These are phyloP conservation scores for Acipenser oxyrinchus DNA, from an alignment of 2,797 vertebrate genomes.

Conservation along the genomic window DNA sequence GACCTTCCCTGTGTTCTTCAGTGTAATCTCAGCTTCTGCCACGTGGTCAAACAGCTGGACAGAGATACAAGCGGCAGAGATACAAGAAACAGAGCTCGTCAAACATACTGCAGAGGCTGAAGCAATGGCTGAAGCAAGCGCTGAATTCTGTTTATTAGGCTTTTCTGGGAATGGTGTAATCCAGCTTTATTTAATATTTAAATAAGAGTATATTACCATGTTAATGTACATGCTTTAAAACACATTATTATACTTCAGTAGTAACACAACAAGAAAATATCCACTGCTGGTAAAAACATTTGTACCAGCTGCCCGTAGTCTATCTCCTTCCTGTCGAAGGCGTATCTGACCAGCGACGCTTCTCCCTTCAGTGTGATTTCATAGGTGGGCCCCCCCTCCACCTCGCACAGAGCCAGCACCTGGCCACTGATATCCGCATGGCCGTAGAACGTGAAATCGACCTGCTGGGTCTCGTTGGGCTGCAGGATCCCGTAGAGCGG, in stretches of 20 bases:
- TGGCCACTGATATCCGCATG: constrained; percentile 51
- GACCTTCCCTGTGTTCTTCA: constrained; percentile 68
- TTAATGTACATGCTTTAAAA: neutral
- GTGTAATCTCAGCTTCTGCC: constrained; percentile 50
- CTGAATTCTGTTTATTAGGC: too few relatives aligned
- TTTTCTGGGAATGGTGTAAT: too few relatives aligned
- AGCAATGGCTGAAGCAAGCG: too few relatives aligned
- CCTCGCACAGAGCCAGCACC: constrained; percentile 59
- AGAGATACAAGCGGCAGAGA: neutral
- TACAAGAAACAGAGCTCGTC: neutral
- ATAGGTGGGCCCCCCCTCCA: constrained; percentile 75
- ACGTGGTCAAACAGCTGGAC: constrained; percentile 64
- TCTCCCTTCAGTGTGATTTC: constrained; percentile 63
- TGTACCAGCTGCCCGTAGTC: constrained; percentile 74
- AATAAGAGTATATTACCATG: neutral
- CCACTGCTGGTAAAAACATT: too few relatives aligned
- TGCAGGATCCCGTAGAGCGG: constrained; percentile 60
- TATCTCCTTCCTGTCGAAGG: constrained; percentile 52
- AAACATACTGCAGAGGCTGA: too few relatives aligned
- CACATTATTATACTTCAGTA: neutral
- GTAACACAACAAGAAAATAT: too few relatives aligned
- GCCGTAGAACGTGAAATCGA: constrained; percentile 73
- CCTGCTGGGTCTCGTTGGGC: constrained; percentile 57
- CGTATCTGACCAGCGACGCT: constrained; percentile 66
- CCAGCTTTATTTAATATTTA: too few relatives aligned